Conservation (phyloP, 2,113 vertebrate species). For the Istiophorus platypterus region DNA sequence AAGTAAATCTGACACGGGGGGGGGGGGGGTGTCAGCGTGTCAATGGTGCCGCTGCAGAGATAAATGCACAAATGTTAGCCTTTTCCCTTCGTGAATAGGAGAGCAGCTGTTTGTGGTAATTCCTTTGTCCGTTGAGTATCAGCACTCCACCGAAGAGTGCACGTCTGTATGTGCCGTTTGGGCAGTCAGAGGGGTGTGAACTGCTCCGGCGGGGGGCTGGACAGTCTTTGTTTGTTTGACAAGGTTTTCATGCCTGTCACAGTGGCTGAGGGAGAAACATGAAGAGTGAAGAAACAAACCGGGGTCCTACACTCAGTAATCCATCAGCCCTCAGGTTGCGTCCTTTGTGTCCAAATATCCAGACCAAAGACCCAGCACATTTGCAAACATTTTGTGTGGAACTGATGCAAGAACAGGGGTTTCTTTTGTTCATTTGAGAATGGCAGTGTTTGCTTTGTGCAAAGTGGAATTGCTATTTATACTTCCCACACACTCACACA, state of each 20-base stretch:
- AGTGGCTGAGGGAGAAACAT: conserved; percentile 60
- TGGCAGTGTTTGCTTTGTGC: conserved; percentile 56
- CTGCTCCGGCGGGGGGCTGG: conserved; percentile 48
- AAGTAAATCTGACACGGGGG: conserved; percentile 28
- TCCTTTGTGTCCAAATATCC: conserved; percentile 46
- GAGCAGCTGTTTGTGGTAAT: conserved; percentile 74
- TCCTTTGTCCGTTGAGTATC: conserved; percentile 76
- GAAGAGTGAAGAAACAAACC: conserved; percentile 31
- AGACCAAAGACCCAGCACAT: not conserved
- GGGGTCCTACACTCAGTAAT: conserved; percentile 30
- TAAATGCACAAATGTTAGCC: conserved; percentile 47
- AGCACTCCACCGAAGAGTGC: conserved; percentile 58
- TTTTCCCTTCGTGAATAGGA: conserved; percentile 44
- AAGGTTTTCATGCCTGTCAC: conserved; percentile 82
- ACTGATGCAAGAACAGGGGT: conserved; percentile 45
- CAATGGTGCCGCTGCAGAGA: conserved; percentile 36
- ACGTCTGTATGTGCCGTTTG: conserved; percentile 57
- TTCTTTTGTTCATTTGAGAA: conserved; percentile 15
- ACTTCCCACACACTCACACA: conserved; percentile 30
- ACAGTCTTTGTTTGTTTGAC: conserved; percentile 89
- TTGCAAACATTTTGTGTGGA: not conserved
- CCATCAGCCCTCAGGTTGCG: conserved; percentile 40
- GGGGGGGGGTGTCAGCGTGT: conserved; percentile 42
- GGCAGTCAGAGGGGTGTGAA: conserved; percentile 74
- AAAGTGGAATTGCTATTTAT: conserved; percentile 66